Conservation (phyloP, 2,797 vertebrate species). For the Rhinella marina region DNA sequence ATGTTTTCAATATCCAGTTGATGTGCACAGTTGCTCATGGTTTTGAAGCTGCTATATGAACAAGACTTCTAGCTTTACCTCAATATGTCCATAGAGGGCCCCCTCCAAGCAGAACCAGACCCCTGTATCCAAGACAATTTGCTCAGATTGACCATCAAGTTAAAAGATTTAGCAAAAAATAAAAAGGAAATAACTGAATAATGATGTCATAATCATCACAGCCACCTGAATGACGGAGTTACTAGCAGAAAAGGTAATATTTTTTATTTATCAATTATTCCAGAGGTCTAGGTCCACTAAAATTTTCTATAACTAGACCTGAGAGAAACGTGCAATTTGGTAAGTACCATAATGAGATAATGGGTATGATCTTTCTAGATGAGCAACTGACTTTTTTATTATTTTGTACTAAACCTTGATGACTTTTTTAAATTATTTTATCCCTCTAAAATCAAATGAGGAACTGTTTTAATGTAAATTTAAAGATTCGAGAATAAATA, state of each 20-base stretch:
- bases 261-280: neutral
- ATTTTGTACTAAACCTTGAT: no score
- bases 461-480: no score
- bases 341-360: neutral
- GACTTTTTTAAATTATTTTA: no score
- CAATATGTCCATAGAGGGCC: no score
- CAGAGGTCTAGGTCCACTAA: no score
- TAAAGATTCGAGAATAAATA: no score
- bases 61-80: neutral
- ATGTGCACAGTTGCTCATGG: no score
- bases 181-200: no score
- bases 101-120: neutral
- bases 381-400: neutral
- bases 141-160: neutral
- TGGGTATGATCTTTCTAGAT: neutral
- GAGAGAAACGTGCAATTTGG: no score
- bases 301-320: no score
- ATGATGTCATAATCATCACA: no score
- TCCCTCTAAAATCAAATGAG: no score
- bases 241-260: neutral
- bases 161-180: neutral
- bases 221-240: neutral
- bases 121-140: neutral
- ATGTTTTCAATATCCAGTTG: neutral
- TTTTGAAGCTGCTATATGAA: neutral